These are phyloP conservation scores for Pogonocherus hispidulus DNA, from an alignment of 2,888 invertebrate genomes.

Conservation along the genomic window DNA sequence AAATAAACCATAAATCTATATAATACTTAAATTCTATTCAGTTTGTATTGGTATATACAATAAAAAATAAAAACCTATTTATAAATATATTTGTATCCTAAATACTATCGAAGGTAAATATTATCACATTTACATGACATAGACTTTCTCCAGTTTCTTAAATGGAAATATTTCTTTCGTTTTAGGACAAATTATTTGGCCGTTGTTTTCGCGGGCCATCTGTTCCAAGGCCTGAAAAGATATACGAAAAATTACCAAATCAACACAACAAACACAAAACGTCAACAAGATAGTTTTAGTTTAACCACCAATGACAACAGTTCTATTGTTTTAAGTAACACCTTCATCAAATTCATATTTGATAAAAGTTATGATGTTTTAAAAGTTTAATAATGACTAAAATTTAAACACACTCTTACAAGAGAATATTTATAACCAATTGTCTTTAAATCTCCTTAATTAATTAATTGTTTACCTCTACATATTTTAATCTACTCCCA, in stretches of 20 bases:
- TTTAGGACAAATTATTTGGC: conserved; percentile 92
- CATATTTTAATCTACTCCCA: too few species aligned
- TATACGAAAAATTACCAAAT: conserved; percentile 11
- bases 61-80: conserved; percentile 29
- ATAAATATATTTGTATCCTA: conserved; percentile 33
- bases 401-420: too few species aligned
- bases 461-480: too few species aligned
- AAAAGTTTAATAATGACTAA: too few species aligned
- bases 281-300: too few species aligned
- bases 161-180: conserved; percentile 93
- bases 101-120: conserved; percentile 36
- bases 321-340: too few species aligned
- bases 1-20: conserved; percentile 8
- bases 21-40: conserved; percentile 6
- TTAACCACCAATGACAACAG: too few species aligned
- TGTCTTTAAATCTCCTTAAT: too few species aligned
- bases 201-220: conserved; percentile 92
- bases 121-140: conserved; percentile 85
- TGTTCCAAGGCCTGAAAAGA: conserved; percentile 84
- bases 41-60: conserved; percentile 27
- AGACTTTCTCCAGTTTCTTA: conserved; percentile 96
- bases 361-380: too few species aligned
- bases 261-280: too few species aligned
- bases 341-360: too few species aligned
- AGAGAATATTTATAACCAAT: too few species aligned